phyloP scores from a whole-genome alignment of 2,888 invertebrate genomes.

The Urechis unicinctus region DNA sequence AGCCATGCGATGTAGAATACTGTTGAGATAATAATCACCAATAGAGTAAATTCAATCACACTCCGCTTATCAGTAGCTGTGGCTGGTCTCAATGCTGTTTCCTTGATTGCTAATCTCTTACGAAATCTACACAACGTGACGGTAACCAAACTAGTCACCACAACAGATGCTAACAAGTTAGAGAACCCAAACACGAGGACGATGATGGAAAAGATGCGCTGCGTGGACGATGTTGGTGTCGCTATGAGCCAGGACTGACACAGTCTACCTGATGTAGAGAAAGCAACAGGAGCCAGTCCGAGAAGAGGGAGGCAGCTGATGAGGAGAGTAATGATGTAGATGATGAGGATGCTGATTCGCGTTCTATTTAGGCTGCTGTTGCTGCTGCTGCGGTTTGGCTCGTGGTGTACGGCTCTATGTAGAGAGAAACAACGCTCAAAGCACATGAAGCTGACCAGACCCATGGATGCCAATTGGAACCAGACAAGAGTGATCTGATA shows the following conservation, averaged over 20 bases:
- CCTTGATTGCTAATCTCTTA: slow-evolving; percentile 10
- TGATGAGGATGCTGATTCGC: slow-evolving; percentile 18
- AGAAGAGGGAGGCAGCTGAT: slow-evolving; percentile 27
- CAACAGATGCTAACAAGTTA: slow-evolving; percentile 21
- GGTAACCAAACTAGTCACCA: slow-evolving; percentile 14
- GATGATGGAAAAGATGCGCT: slow-evolving; percentile 25
- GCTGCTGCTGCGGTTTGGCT: background rate
- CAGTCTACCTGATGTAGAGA: slow-evolving; percentile 14
- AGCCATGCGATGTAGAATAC: slow-evolving; percentile 27
- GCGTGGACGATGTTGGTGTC: slow-evolving; percentile 7
- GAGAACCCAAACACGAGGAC: slow-evolving; percentile 24
- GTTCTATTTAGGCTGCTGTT: slow-evolving; percentile 3
- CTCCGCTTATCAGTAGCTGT: slow-evolving; percentile 10
- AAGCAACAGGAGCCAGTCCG: slow-evolving; percentile 27
- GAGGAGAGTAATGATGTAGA: slow-evolving; percentile 22
- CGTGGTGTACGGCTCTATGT: slow-evolving; percentile 11
- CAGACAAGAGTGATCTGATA: slow-evolving; percentile 31
- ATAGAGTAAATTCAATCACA: slow-evolving; percentile 18
- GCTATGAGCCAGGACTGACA: slow-evolving; percentile 31
- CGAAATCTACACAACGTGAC: slow-evolving; percentile 14
- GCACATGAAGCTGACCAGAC: slow-evolving; percentile 27
- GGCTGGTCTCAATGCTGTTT: background rate
- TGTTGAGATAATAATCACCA: slow-evolving; percentile 22
- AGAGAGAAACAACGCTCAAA: slow-evolving; percentile 22
- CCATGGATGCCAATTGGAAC: slow-evolving; percentile 27